Evolutionary conservation across 2,888 invertebrate species (phyloP), one percentile per base, ranked within the genome.

Genomic region (Tribolium freemani): DNA sequence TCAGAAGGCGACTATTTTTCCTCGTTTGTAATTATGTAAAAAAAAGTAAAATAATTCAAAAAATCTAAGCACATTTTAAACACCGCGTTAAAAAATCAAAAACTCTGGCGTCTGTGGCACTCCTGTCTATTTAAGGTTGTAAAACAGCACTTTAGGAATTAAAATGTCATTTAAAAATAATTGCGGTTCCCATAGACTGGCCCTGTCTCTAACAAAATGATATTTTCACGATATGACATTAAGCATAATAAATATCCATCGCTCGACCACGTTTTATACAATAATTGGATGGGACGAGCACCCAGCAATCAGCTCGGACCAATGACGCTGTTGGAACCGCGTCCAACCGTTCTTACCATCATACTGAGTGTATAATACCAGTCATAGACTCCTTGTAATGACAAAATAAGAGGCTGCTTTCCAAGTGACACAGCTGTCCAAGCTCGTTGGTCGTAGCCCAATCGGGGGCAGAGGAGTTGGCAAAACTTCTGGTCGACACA

Each of bases 341-440:
- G 73, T 77, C 79, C 77, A 75, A 73, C 75, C 79, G 75, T 76
- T 77, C 78, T 75, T 77, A 74, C 78, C 79, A 77, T 82, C 54
- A 83, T 81, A 78, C 81, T 79, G 64, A 82, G 78, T 82, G 81
- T 81, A 85, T 86, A 86, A 86, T 86, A 84, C 82, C 83, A 84
- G 84, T 84, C 82, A 84, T 86, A 84, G 84, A 85, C 83, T 82
- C 77, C 83, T 67, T 81, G 85, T 87, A 87, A 87, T 86, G 85
- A 86, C 86, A 84, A 87, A 87, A 86, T 87, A 84, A 86, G 85
- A 84, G 85, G 84, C 82, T 84, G 81, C 82, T 78, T 78, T 83
- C 79, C 80, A 80, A 83, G 81, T 85, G 83, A 83, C 80, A 79
- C 82, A 84, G 77, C 70, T 58, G 81, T 44, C 81, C 83, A 83